Evolutionary conservation across 2,113 vertebrate species (phyloP).

Genomic region (Galemys pyrenaicus): DNA sequence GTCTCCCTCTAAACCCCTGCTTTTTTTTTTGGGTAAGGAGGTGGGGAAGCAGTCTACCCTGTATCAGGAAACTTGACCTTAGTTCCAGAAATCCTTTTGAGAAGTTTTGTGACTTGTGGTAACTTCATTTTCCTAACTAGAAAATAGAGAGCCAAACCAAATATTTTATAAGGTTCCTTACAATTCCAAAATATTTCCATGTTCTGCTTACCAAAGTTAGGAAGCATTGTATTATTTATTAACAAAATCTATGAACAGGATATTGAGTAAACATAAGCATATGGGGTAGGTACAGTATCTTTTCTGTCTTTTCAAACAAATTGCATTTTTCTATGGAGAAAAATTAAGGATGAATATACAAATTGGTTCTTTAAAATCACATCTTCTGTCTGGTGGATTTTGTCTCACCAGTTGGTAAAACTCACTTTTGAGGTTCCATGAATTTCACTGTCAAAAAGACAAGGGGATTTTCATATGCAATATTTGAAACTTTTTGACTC

Average conservation of each 20-base stretch:
- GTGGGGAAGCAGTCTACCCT: neutral
- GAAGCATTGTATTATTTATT: neutral
- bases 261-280: neutral
- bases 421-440: neutral
- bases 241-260: neutral
- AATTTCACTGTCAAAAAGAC: neutral
- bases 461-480: neutral
- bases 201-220: neutral
- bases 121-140: constrained; percentile 57
- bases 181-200: constrained; percentile 38
- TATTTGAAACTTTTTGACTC: neutral
- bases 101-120: constrained; percentile 51
- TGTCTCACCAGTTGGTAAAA: neutral
- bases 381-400: constrained; percentile 33
- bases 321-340: neutral
- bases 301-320: neutral
- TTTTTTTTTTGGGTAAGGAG: neutral
- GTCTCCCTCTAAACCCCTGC: neutral
- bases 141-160: constrained; percentile 52
- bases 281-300: neutral
- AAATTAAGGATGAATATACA: neutral
- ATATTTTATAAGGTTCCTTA: constrained; percentile 46
- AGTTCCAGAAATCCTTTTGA: constrained; percentile 55
- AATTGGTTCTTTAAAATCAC: neutral
- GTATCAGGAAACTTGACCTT: constrained; percentile 35